Conservation (phyloP, 1,140 invertebrate species). For the Atta texana region DNA sequence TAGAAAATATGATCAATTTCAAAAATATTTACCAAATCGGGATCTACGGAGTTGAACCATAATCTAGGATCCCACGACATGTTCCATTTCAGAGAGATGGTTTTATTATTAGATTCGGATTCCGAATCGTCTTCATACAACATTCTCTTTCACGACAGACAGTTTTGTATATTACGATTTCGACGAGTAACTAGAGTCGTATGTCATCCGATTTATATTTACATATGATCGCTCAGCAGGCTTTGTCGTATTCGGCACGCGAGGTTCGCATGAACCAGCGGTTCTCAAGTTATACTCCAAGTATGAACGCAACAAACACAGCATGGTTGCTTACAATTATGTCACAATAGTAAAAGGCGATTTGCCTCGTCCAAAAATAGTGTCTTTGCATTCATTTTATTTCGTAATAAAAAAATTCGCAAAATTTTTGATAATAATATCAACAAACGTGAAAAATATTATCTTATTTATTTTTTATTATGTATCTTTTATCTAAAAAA, state of each 20-base stretch:
- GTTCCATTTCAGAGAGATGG: neutral
- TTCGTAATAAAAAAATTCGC: conserved; percentile 11
- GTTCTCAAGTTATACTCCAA: conserved; percentile 9
- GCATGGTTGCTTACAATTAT: neutral
- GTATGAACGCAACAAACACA: neutral
- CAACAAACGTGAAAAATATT: neutral
- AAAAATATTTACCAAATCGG: conserved; percentile 74
- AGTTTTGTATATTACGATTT: conserved; percentile 32
- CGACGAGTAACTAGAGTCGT: neutral
- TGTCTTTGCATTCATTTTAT: neutral
- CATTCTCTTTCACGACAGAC: conserved; percentile 5
- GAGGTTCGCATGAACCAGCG: conserved; percentile 1
- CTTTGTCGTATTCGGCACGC: neutral
- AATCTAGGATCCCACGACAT: conserved; percentile 65
- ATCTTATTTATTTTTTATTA: too few relatives aligned
- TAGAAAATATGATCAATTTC: neutral
- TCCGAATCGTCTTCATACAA: neutral
- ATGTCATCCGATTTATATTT: conserved; percentile 12
- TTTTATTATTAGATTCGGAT: neutral
- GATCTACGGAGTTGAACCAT: conserved; percentile 75
- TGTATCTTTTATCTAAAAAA: neutral
- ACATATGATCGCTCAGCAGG: conserved; percentile 1
- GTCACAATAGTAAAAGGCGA: neutral
- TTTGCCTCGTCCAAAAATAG: neutral
- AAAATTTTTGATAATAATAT: conserved; percentile 11